These are phyloP conservation scores for Cyprinella venusta DNA, from an alignment of 2,797 vertebrate genomes.

Conservation along the genomic window DNA sequence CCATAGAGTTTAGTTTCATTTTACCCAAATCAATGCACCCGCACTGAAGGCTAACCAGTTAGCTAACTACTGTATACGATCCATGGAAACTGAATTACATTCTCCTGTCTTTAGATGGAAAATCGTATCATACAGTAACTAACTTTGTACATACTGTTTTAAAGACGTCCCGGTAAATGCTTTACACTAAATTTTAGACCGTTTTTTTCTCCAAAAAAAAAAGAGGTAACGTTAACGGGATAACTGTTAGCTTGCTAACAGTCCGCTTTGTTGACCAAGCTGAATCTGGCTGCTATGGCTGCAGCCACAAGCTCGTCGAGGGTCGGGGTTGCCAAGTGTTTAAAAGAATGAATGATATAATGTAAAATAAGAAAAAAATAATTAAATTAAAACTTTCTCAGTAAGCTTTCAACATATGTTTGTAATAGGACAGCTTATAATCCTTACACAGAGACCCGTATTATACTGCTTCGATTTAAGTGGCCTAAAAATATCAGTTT, in stretches of 20 bases:
- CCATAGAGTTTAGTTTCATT: constrained; percentile 10
- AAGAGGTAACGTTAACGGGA: neutral
- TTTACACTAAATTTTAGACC: neutral
- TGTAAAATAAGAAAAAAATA: fast-evolving
- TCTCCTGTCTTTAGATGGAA: neutral
- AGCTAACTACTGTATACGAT: constrained; percentile 30
- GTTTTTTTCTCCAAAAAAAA: neutral
- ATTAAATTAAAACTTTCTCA: neutral
- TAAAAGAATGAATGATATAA: neutral
- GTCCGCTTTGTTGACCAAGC: constrained; percentile 56
- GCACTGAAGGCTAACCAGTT: constrained; percentile 31
- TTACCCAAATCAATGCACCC: neutral
- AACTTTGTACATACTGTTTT: neutral
- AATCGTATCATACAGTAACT: neutral
- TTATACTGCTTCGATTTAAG: neutral
- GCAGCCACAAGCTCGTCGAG: constrained; percentile 40
- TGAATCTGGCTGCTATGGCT: constrained; percentile 62
- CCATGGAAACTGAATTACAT: neutral
- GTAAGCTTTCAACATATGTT: neutral
- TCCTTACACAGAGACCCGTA: neutral
- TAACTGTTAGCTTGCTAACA: constrained; percentile 2
- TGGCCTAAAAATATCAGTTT: neutral
- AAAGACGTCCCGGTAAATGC: neutral
- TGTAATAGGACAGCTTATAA: neutral
- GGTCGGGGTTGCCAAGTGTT: constrained; percentile 23